These are phyloP conservation scores for Corythornis vintsioides DNA, from an alignment of 2,113 vertebrate species.

Conservation along the genomic window DNA sequence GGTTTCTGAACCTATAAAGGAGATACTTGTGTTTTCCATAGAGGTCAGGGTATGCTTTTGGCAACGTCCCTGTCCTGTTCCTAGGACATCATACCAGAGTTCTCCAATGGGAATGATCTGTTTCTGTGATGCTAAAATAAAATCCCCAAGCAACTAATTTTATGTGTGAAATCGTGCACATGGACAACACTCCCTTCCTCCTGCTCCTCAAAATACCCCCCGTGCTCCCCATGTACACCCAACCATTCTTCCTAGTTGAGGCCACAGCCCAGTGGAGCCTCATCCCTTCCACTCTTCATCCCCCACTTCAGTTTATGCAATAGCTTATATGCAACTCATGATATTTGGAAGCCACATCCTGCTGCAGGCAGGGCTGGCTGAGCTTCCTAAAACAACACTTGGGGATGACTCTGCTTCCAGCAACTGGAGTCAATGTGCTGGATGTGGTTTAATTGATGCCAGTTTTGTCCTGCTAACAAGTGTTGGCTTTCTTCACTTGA, in stretches of 20 bases:
- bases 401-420: constrained; percentile 49
- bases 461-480: constrained; percentile 39
- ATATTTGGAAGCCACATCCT: constrained; percentile 58
- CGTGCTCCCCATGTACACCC: not conserved
- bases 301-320: not conserved
- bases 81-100: not conserved
- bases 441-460: constrained; percentile 34
- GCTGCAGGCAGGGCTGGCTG: constrained; percentile 41
- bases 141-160: not conserved
- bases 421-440: not conserved
- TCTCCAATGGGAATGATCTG: not conserved
- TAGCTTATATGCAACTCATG: not conserved
- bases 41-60: not conserved
- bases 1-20: not conserved
- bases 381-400: constrained; percentile 13
- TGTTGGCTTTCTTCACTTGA: not conserved
- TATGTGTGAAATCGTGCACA: not conserved
- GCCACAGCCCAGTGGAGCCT: not conserved
- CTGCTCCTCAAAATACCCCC: not conserved
- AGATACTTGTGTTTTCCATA: not conserved
- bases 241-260: not conserved
- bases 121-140: constrained; percentile 2
- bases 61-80: not conserved
- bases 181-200: not conserved
- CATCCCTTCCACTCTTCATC: not conserved